Base-by-base conservation (phyloP, 2,113 vertebrate species). In the Gulo gulo region DNA sequence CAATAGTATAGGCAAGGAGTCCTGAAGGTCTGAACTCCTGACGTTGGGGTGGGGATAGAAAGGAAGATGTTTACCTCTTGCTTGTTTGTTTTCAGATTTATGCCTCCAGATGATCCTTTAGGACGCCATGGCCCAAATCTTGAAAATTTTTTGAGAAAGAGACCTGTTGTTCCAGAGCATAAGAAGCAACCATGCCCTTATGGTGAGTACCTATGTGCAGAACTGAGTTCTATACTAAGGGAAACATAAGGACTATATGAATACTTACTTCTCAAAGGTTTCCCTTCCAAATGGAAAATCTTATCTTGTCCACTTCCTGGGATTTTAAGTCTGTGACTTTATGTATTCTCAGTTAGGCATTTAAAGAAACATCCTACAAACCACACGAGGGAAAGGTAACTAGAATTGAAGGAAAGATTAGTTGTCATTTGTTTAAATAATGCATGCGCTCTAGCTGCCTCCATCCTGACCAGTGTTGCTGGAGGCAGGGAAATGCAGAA, bases 141-240 rank as follows among this genome's bases (percentile, higher is more conserved):
- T 98, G 99, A 99, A 98, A 99, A 99, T 98, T 99, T 99, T 97
- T 99, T 99, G 92, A 99, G 99, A 95, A 99, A 99, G 98, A 99
- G 99, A 96, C 99, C 99, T 23, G 99, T 99, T 98, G 99, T 99
- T 98, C 99, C 99, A 74, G 99, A 99, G 97, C 99, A 99, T 98
- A 99, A 99, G 98, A 99, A 99, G 95, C 99, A 99, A 98, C 99
- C 99, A 15, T 99, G 99, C 98, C 99, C 99, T 96, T 99, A 99
- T 85, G 99, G 99, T 99, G 98, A 99, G 99, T 99, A 98, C 78
- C 26, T 80, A 36, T 21, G 14, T 69, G 14, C 7, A 92, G 76
- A 94, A 94, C 80, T 69, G 12, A 95, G 45, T 81, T 97, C 69
- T 80, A 13, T 87, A 63, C 26, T 80, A 93, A 90, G 76, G 36